Evolutionary conservation across 2,797 vertebrate genomes (phyloP), one percentile per base, ranked within the genome.

Genomic region (Numenius phaeopus): DNA sequence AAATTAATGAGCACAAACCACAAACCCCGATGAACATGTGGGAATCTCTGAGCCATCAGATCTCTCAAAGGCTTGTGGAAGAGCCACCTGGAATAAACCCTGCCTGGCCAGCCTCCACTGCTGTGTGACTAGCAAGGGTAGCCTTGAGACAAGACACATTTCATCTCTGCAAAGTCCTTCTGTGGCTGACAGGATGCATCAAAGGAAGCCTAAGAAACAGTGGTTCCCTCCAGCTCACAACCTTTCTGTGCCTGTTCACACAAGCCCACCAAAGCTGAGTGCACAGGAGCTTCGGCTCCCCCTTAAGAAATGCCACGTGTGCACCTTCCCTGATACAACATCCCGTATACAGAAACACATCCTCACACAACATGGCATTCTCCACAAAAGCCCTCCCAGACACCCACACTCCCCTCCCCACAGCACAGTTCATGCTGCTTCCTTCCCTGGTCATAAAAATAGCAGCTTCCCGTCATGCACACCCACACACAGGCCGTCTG

Each of bases 391-490:
- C 54, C n/a, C 42, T 73, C 67, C 52, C 64, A 64, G 46, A 59
- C 72, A 76, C 29, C 30, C 69, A 78, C 3, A 0, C 14, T 91
- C 20, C 44, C 34, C 69, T 91, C 23, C 52, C 34, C 66, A 55
- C 18, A 54, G 67, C 62, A 69, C 34, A 64, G 49, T 5, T 90
- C 59, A n/a, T 23, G 50, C 27, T 89, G 67, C 19, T 69, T 80
- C 73, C 44, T 54, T 87, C 72, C 80, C 50, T 50, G 32, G 29
- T 30, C 64, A 61, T 40, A 67, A 82, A 88, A 80, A 37, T 2
- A 89, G 52, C 71, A 70, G 34, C 37, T 96, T 87, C 42, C 46
- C 4, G 0, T 32, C 0, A 0, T 7, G 27, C 70, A 55, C 57
- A 72, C 54, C 47, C 87, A 84, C 80, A 66, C 62, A 57, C 26